Evolutionary conservation across 2,113 vertebrate species (phyloP).

Genomic region (Protobothrops flavoviridis): DNA sequence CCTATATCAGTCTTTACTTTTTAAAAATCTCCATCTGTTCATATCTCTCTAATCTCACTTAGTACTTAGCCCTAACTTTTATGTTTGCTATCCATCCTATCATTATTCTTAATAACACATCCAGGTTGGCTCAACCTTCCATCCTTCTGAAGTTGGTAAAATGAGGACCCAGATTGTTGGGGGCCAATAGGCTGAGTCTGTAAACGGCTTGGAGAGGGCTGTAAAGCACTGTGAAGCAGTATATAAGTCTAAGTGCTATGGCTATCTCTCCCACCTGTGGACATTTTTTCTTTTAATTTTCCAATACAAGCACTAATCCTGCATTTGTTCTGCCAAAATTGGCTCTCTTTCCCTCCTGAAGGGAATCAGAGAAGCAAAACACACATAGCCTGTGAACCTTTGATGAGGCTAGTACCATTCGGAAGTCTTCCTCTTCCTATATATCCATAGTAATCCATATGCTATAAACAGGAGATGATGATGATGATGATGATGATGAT

Average conservation of each 20-base stretch:
- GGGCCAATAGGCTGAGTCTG: too few relatives aligned
- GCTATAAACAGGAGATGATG: rapidly evolving
- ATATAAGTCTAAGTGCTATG: too few relatives aligned
- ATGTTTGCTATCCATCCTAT: background rate
- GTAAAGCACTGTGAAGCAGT: too few relatives aligned
- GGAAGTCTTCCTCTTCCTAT: conserved; percentile 18
- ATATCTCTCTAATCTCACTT: background rate
- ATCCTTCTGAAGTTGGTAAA: too few relatives aligned
- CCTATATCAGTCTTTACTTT: background rate
- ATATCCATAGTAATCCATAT: background rate
- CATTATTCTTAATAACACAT: background rate
- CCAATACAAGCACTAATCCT: conserved; percentile 25
- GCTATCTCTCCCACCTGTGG: background rate
- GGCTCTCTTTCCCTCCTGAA: conserved; percentile 18
- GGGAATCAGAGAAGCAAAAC: background rate
- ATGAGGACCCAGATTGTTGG: too few relatives aligned
- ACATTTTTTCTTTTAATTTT: conserved; percentile 2
- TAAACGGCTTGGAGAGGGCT: too few relatives aligned
- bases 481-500: too few relatives aligned
- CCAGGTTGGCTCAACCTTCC: too few relatives aligned
- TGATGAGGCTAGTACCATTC: conserved; percentile 29
- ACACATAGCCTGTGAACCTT: background rate
- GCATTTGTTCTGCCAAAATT: conserved; percentile 27
- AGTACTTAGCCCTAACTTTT: background rate
- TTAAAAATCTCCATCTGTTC: background rate